Evolutionary conservation across 2,113 vertebrate genomes (phyloP).

Genomic region (Macrotis lagotis): DNA sequence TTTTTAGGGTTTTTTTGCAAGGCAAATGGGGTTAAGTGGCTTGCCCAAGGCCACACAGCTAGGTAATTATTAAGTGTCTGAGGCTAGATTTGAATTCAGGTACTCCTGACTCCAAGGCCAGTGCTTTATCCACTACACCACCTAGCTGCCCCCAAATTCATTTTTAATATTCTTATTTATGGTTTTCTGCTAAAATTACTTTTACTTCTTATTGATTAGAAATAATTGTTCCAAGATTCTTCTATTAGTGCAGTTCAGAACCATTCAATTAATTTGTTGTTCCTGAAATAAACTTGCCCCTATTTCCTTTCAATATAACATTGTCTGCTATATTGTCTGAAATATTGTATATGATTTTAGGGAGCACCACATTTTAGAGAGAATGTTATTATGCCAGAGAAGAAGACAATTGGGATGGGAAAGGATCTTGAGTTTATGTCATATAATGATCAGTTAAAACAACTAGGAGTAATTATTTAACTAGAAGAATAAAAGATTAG

Average conservation of each 20-base stretch:
- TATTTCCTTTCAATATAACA: conserved; percentile 37
- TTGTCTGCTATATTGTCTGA: conserved; percentile 50
- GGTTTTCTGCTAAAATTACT: background rate
- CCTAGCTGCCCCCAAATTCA: background rate
- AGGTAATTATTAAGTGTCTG: too few relatives aligned
- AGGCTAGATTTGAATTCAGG: too few relatives aligned
- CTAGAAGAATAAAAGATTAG: background rate
- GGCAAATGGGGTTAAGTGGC: too few relatives aligned
- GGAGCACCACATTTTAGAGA: background rate
- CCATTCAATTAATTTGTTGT: conserved; percentile 12
- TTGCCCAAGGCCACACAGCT: too few relatives aligned
- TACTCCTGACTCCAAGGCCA: too few relatives aligned
- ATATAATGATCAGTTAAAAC: background rate
- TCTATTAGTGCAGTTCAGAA: background rate
- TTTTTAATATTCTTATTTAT: background rate
- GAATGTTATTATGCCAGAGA: background rate
- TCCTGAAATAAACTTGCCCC: conserved; percentile 22
- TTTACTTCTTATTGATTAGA: background rate
- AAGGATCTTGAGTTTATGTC: background rate
- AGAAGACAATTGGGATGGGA: background rate
- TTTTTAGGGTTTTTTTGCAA: too few relatives aligned
- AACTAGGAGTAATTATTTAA: background rate
- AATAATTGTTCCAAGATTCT: background rate
- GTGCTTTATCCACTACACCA: too few relatives aligned
- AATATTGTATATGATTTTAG: background rate